phyloP scores from a whole-genome alignment of 2,113 vertebrate species.

The Gobio gobio region DNA sequence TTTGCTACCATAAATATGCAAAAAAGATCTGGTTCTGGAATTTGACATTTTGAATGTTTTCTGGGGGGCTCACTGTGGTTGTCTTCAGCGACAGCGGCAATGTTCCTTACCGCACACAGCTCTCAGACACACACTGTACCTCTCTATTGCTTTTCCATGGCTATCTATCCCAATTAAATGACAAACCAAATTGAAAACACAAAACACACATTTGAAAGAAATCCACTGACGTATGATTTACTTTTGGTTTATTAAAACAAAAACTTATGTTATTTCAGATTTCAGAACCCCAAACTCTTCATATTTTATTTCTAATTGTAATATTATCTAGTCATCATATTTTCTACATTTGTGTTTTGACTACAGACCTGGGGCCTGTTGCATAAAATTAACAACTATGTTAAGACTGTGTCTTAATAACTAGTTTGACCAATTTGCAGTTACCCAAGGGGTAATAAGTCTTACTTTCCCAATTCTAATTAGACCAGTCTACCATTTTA shows the following conservation, averaged over 20 bases:
- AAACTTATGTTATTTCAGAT: background rate
- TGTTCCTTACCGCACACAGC: background rate
- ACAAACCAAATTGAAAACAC: background rate
- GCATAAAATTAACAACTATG: no score
- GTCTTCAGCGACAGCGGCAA: conserved; percentile 21
- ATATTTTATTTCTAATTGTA: background rate
- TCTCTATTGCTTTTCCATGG: background rate
- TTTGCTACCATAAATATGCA: background rate
- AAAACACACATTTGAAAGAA: background rate
- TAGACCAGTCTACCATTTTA: no score
- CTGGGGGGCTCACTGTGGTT: conserved; percentile 26
- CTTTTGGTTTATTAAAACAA: background rate
- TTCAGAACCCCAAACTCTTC: background rate
- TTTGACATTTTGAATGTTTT: conserved; percentile 12
- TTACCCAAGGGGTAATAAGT: no score
- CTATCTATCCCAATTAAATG: background rate
- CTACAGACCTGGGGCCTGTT: no score
- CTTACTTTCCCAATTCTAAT: no score
- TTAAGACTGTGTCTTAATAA: no score
- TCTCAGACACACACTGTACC: background rate
- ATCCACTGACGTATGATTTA: background rate
- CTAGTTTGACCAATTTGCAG: no score
- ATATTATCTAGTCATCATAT: no score
- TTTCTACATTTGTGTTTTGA: no score
- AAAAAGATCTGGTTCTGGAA: background rate